Percentiles rank a stretch among this genome's conserved stretches.
These are phyloP conservation scores for Pachyrhynchus sulphureomaculatus DNA, from an alignment of 1,140 invertebrate genomes.

Conservation along the genomic window DNA sequence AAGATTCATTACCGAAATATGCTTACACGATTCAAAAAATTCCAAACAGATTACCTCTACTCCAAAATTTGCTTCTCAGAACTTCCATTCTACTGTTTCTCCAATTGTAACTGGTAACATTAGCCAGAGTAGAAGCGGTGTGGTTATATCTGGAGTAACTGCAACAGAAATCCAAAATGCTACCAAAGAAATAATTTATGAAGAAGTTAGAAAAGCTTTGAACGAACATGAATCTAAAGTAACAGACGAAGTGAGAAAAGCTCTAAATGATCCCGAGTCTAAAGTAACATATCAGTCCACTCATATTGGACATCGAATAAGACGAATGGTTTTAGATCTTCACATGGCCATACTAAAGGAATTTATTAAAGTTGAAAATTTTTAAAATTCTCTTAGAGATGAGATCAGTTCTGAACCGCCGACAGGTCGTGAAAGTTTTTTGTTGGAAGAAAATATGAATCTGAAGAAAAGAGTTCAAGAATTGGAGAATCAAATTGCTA, in stretches of 20 bases:
- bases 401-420: constrained; percentile 11
- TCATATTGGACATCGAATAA: constrained; percentile 20
- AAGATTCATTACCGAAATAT: neutral
- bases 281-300: constrained; percentile 25
- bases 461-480: constrained; percentile 26
- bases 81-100: neutral
- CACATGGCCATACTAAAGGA: constrained; percentile 35
- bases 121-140: neutral
- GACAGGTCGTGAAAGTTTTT: constrained; percentile 10
- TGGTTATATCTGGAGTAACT: neutral
- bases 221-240: no score
- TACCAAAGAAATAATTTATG: constrained; percentile 7
- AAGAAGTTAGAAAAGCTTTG: constrained; percentile 27
- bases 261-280: constrained; percentile 15
- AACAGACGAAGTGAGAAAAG: no score
- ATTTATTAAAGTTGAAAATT: constrained; percentile 36
- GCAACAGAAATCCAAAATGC: neutral
- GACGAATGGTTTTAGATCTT: constrained; percentile 29
- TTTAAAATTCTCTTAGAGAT: constrained; percentile 21
- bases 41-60: neutral
- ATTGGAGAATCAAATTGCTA: constrained; percentile 24
- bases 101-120: constrained; percentile 3
- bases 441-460: constrained; percentile 31
- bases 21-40: neutral
- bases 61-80: neutral